Base-by-base conservation (phyloP, 2,888 invertebrate genomes). In the Stenotaenia linearis region DNA sequence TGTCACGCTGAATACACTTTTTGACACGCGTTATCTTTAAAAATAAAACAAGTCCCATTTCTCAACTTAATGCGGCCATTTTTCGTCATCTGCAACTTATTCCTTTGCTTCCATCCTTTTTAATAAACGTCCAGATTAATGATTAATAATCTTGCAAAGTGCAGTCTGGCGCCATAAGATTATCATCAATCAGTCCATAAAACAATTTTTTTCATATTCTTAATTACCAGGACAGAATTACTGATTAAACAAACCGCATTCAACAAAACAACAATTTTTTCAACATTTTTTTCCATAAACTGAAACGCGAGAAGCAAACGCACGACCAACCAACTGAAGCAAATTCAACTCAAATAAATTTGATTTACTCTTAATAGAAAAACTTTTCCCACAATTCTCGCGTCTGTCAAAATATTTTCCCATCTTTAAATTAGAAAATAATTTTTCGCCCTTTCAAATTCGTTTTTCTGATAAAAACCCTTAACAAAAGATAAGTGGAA, bases 101-200 rank as follows among this genome's bases (percentile, higher is more conserved):
- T 61, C 56, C n/a, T 45, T 45, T 18, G n/a, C 15, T 45, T 61
- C 45, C 18, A 45, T 45, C 25, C 7, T 61, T 61, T 61, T 61
- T 61, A 61, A 61, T 61, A 61, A 61, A 23, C 61, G 61, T 28
- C 61, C 61, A 61, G 61, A 61, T 61, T 61, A 61, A 61, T 61
- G 61, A 61, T 61, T 61, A 23, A 61, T 61, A 25, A 61, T 61
- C 61, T 23, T 61, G 25, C 61, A 61, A 12, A 28, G 25, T 61
- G 61, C 61, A 61, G 61, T 61, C 61, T 61, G 61, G 61, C 61
- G 61, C 61, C 61, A 61, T 61, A 61, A 61, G 61, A 61, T 61
- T 61, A 61, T 25, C 61, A 61, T 61, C 61, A 61, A 61, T 61
- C 61, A 61, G 23, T 25, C 61, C 28, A 61, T 25, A 25, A 25